Evolutionary conservation across 2,888 invertebrate species (phyloP), one percentile per base, ranked within the genome.

Genomic region (Synergus gifuensis): DNA sequence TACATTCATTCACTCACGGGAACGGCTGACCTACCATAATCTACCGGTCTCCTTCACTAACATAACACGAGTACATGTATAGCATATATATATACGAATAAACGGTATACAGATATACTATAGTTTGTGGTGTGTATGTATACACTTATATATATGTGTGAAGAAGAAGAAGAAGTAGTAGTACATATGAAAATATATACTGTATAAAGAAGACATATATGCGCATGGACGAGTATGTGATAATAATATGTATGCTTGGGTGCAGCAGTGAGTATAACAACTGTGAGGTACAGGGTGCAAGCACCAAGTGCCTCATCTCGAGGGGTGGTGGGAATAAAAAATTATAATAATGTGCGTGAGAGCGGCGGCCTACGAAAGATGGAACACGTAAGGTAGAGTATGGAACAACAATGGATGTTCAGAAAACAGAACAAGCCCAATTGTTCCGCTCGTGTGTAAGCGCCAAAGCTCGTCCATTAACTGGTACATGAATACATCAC

Each of bases 11-110:
- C 90, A 90, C 90, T 91, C 91, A 90, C 90, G 90, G 88, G 88
- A 90, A 91, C 89, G 90, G 90, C 91, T 91, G 89, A 91, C 91
- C 91, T 90, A 92, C 91, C 92, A 92, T 90, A 91, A 90, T 91
- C 90, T 90, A 91, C 90, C 92, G 91, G 91, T 91, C 89, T 90
- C 88, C 89, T 90, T 91, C 90, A 88, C 90, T 89, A 89, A 89
- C 88, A 90, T 90, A 89, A 91, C 91, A 92, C 89, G 89, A 87
- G 86, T 88, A 88, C 87, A 89, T 86, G 88, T 85, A 87, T 89
- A 86, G 79, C 81, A 81, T 83, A 81, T 83, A 83, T 83, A 83
- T 83, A 83, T 85, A 83, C 78, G 78, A 28, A 28, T 83, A 76
- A 77, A 84, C 83, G 82, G 79, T 85, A 83, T 81, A 86, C 84